Base-by-base conservation (phyloP, 2,888 invertebrate genomes). In the Leptopterna dolabrata region DNA sequence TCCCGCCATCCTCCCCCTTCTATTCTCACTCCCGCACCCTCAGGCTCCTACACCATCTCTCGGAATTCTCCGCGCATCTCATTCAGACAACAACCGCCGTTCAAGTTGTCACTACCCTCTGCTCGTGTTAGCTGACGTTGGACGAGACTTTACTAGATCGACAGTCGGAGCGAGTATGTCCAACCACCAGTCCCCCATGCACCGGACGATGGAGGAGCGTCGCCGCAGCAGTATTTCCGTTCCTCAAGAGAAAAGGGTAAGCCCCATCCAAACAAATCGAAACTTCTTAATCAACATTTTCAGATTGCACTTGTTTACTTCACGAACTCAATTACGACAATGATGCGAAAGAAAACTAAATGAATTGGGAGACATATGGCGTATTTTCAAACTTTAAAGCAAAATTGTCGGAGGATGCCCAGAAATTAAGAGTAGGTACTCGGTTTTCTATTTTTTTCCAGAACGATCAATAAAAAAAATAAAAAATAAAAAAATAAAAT, bases 161-260 rank as follows among this genome's bases (percentile, higher is more conserved):
- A 63, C 63, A 6, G 24, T 63, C 63, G 6, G 51, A 27, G 30
- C 30, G 19, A 36, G 3, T n/a, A 83, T 83, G 83, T 41, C 70
- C 30, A 41, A 36, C 24, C 83, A 83, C 41, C 83, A 70, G 70
- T 71, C 83, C n/a, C 63, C 83, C 6, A 41, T 43, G 1, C 88
- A 78, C 14, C 45, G 81, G 43, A 47, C 86, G 19, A 71, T 88
- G 51, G 88, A 88, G 19, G 88, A 88, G 47, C 55, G 88, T 0
- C 86, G 88, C 29, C 70, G 88, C 6, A 86, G 86, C 47, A 88
- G 88, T 55, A 86, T 88, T 13, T 86, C 86, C 51, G 41, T 76
- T n/a, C 88, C 88, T n/a, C 86, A 86, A 19, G 88, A 88, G 51
- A 88, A 88, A 78, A 80, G 86, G 81, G 88, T 86, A 51, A 82